A percentile compares a stretch with the other conserved stretches of the same genome.
phyloP scores from a whole-genome alignment of 1,140 invertebrate genomes.

The Ctenoplectra terminalis region DNA sequence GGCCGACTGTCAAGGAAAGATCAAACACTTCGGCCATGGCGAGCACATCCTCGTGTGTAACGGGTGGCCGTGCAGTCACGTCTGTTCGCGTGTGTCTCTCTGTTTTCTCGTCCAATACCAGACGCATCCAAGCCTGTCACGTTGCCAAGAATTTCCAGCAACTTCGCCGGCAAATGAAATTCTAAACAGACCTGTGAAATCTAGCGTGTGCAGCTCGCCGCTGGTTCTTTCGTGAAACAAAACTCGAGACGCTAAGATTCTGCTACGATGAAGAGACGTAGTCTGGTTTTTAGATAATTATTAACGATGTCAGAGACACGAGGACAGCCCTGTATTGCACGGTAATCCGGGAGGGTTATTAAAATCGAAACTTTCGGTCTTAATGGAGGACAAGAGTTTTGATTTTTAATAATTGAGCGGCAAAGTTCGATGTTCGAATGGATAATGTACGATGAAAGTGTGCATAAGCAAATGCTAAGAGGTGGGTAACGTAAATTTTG shows the following conservation, averaged over 20 bases:
- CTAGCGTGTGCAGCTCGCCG: not conserved
- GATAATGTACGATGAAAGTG: too few relatives aligned
- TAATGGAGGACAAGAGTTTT: too few relatives aligned
- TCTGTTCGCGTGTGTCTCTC: not conserved
- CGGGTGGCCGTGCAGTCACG: slow-evolving; percentile 18
- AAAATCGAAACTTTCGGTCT: too few relatives aligned
- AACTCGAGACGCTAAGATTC: not conserved
- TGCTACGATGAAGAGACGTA: too few relatives aligned
- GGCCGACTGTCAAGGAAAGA: slow-evolving; percentile 44
- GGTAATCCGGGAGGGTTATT: too few relatives aligned
- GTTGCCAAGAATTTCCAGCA: slow-evolving; percentile 41
- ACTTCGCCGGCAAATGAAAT: slow-evolving; percentile 47
- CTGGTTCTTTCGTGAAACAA: not conserved
- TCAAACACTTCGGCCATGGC: slow-evolving; percentile 33
- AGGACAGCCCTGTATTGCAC: too few relatives aligned
- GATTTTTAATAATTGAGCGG: too few relatives aligned
- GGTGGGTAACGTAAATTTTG: too few relatives aligned
- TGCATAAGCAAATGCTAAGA: too few relatives aligned
- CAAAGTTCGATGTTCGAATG: too few relatives aligned
- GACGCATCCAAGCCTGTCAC: slow-evolving; percentile 17
- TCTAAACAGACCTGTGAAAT: slow-evolving; percentile 30
- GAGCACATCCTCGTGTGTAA: slow-evolving; percentile 13
- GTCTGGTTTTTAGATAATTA: too few relatives aligned
- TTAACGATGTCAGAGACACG: too few relatives aligned
- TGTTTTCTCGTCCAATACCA: not conserved